Conservation (phyloP, 2,797 vertebrate genomes). For the Distichodus sexfasciatus region DNA sequence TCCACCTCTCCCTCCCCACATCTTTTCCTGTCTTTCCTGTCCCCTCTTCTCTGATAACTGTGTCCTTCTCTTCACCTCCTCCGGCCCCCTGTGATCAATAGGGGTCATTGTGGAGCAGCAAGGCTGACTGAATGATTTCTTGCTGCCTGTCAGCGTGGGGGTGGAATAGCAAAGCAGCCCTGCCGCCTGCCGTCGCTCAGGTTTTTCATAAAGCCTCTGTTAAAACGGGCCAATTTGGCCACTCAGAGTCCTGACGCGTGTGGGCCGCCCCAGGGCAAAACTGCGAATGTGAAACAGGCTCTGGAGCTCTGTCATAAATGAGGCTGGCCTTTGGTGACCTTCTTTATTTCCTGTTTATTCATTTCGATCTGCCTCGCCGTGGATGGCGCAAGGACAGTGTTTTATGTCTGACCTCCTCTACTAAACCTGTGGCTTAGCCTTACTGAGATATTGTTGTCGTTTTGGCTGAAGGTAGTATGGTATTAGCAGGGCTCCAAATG, state of each 20-base stretch:
- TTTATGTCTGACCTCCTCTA: background rate
- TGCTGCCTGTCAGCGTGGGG: constrained; percentile 37
- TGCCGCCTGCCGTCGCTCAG: constrained; percentile 3
- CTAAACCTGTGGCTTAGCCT: background rate
- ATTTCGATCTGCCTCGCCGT: constrained; percentile 21
- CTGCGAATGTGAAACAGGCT: constrained; percentile 33
- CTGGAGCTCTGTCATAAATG: constrained; percentile 5
- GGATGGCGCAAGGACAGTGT: constrained; percentile 17
- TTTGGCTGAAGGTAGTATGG: no score
- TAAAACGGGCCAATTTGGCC: constrained; percentile 43
- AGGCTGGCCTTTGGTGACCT: constrained; percentile 19
- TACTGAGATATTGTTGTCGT: background rate
- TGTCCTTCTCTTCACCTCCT: constrained; percentile 62
- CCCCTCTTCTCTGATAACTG: constrained; percentile 38
- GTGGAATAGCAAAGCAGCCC: constrained; percentile 23
- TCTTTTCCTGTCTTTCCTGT: constrained; percentile 23
- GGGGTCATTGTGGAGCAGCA: constrained; percentile 43
- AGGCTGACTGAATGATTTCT: constrained; percentile 57
- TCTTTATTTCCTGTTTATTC: constrained; percentile 10
- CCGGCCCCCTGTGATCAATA: constrained; percentile 62
- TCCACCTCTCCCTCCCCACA: constrained; percentile 37
- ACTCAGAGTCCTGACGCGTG: constrained; percentile 25
- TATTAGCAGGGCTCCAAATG: no score
- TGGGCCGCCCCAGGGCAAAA: constrained; percentile 29
- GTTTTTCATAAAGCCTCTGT: constrained; percentile 40